Evolutionary conservation across 2,113 vertebrate genomes (phyloP).

Genomic region (Catharus minimus): DNA sequence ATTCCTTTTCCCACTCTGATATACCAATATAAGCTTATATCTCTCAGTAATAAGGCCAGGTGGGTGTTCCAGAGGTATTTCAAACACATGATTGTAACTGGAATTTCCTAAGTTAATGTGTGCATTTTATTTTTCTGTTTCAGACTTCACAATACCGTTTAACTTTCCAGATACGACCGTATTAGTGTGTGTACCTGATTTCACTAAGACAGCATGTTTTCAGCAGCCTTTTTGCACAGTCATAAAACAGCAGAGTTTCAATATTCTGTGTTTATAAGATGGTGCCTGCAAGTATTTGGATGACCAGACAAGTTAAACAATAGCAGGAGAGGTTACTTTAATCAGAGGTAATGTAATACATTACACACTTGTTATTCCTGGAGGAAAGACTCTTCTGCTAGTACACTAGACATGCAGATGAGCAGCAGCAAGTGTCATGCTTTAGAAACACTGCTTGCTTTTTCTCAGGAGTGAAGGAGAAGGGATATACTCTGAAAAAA

Average conservation of each 20-base stretch:
- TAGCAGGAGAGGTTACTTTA: conserved; percentile 24
- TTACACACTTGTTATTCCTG: conserved; percentile 7
- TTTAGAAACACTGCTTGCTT: background rate
- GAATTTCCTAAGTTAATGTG: background rate
- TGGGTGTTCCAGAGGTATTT: background rate
- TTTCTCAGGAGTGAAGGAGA: background rate
- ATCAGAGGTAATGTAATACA: conserved; percentile 9
- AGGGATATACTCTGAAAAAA: background rate
- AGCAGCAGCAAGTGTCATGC: background rate
- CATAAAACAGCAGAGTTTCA: background rate
- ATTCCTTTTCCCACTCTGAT: background rate
- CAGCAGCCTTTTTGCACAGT: background rate
- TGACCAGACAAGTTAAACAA: background rate
- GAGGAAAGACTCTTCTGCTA: background rate
- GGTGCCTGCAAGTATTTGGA: background rate
- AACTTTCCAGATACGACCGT: background rate
- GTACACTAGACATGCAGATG: conserved; percentile 2
- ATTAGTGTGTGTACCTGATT: background rate
- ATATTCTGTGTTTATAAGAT: background rate
- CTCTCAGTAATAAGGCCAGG: no score
- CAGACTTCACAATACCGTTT: background rate
- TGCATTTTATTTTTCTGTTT: background rate
- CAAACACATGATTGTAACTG: rapidly evolving
- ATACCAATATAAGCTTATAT: rapidly evolving
- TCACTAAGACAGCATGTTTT: background rate